Evolutionary conservation across 2,113 vertebrate genomes (phyloP).

Genomic region (Anolis sagrei): DNA sequence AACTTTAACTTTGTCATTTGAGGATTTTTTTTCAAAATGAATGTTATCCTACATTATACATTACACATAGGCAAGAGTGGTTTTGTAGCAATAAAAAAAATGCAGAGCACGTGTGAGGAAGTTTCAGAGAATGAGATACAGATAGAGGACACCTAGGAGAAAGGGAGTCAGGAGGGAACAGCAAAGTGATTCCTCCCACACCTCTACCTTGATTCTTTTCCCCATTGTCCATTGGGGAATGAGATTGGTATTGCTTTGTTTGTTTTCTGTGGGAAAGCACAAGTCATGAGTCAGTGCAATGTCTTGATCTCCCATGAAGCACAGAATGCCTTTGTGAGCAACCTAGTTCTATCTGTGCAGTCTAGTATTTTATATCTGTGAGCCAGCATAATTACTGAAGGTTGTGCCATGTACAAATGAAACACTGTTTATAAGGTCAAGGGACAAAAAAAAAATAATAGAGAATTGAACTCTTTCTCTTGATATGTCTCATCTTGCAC

Average conservation of each 20-base stretch:
- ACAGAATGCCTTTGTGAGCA: constrained; percentile 4
- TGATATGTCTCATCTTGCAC: background rate
- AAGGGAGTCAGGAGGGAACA: background rate
- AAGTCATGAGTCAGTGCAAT: background rate
- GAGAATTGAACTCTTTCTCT: background rate
- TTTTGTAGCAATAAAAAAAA: background rate
- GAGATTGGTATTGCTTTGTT: constrained; percentile 9
- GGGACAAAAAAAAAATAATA: background rate
- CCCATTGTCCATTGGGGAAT: background rate
- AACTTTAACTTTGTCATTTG: background rate
- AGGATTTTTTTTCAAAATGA: background rate
- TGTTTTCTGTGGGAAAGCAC: constrained; percentile 20
- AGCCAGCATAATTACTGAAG: background rate
- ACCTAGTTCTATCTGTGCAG: background rate
- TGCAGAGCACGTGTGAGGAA: too few species aligned
- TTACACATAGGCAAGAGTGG: too few species aligned
- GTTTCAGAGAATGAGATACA: background rate
- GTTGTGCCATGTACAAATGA: background rate
- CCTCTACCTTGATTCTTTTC: background rate
- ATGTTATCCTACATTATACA: background rate
- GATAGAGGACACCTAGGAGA: background rate
- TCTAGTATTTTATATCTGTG: background rate
- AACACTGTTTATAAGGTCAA: background rate
- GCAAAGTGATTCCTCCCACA: background rate
- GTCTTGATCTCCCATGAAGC: constrained; percentile 3